A percentile compares a stretch with the other conserved stretches of the same genome.
These are phyloP conservation scores for Babyrousa celebensis DNA, from an alignment of 2,797 vertebrate genomes.

Conservation along the genomic window DNA sequence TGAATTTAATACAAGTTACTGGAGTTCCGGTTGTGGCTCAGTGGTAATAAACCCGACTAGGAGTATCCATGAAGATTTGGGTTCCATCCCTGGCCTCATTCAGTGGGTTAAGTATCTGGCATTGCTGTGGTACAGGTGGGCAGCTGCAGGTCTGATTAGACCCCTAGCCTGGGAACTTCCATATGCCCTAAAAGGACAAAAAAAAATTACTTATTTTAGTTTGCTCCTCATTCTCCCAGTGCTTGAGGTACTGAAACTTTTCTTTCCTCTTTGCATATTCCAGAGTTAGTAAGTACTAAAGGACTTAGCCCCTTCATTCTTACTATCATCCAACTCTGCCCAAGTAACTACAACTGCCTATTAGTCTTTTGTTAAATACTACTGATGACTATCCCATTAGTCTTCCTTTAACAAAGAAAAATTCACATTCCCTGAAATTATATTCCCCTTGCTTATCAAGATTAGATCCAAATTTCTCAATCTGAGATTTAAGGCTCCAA, in stretches of 20 bases:
- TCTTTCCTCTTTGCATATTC: neutral
- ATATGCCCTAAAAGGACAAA: no score
- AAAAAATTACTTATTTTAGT: neutral
- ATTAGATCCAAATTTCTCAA: neutral
- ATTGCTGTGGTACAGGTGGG: no score
- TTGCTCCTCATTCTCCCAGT: neutral
- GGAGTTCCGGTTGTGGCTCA: no score
- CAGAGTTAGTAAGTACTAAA: neutral
- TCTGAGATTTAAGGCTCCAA: neutral
- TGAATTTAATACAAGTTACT: neutral
- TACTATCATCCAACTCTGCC: neutral
- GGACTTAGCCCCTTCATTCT: neutral
- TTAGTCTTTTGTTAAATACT: constrained; percentile 38
- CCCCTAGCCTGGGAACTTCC: no score
- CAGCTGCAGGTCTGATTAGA: no score
- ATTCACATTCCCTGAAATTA: neutral
- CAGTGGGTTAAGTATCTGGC: no score
- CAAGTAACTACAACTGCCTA: neutral
- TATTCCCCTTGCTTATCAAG: constrained; percentile 32
- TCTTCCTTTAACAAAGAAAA: neutral
- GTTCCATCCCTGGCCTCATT: no score
- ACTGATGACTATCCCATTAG: neutral
- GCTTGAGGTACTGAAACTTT: neutral
- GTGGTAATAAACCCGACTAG: no score
- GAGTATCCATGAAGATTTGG: no score